phyloP scores from a whole-genome alignment of 2,888 invertebrate species.

The Limnephilus rhombicus region DNA sequence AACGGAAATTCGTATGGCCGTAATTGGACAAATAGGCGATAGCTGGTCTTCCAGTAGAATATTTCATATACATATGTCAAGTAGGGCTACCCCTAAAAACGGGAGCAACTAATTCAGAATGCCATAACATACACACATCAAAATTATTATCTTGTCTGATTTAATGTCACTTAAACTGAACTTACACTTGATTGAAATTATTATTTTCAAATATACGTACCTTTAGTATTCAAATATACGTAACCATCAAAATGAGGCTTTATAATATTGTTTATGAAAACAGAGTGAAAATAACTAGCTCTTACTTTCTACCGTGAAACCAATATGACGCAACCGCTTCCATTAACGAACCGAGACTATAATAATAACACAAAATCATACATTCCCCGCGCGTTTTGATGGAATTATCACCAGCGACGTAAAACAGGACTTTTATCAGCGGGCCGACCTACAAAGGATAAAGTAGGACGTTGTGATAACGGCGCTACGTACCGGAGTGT shows the following conservation, averaged over 20 bases:
- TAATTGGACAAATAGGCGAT: too few relatives aligned
- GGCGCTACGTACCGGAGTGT: not conserved
- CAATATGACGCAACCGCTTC: not conserved
- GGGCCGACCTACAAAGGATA: constrained; percentile 36
- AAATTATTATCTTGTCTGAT: too few relatives aligned
- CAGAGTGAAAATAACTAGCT: not conserved
- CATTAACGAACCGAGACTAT: not conserved
- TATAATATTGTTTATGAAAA: not conserved
- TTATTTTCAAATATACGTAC: not conserved
- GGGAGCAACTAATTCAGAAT: too few relatives aligned
- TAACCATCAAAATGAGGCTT: not conserved
- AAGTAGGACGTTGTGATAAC: not conserved
- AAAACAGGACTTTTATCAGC: constrained; percentile 41
- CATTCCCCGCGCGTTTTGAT: not conserved
- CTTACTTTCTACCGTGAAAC: not conserved
- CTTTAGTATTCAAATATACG: too few relatives aligned
- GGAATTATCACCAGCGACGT: constrained; percentile 9
- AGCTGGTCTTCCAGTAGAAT: too few relatives aligned
- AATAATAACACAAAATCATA: constrained; percentile 24
- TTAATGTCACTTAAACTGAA: not conserved
- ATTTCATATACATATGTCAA: too few relatives aligned
- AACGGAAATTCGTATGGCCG: too few relatives aligned
- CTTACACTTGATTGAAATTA: not conserved
- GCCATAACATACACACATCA: too few relatives aligned
- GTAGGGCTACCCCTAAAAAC: too few relatives aligned